Conservation (phyloP, 2,797 vertebrate species). For the Schizothorax lantsangensis region DNA sequence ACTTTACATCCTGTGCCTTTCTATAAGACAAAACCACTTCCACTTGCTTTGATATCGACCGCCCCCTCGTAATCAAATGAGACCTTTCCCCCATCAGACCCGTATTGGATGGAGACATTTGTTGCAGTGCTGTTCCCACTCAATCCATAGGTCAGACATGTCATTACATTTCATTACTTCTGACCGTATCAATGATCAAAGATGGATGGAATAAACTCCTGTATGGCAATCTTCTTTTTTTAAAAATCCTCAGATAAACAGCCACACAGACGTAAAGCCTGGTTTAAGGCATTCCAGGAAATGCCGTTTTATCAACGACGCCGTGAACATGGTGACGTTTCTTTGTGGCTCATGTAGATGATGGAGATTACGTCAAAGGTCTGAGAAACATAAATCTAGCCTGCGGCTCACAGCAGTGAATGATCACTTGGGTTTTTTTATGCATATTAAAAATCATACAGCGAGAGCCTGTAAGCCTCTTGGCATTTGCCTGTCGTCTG, state of each 20-base stretch:
- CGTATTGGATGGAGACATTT: constrained; percentile 15
- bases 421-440: constrained; percentile 31
- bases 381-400: constrained; percentile 31
- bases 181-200: background rate
- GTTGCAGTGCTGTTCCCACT: constrained; percentile 4
- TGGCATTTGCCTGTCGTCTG: constrained; percentile 32
- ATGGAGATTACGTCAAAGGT: constrained; percentile 61
- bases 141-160: constrained; percentile 28
- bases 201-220: background rate
- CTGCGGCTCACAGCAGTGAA: constrained; percentile 31
- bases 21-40: constrained; percentile 19
- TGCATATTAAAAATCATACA: constrained; percentile 40
- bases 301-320: background rate
- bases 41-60: constrained; percentile 20
- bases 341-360: background rate
- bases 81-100: constrained; percentile 19
- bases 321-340: background rate
- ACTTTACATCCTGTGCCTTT: constrained; percentile 1
- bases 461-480: constrained; percentile 45
- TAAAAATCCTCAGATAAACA: background rate
- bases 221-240: background rate
- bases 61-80: constrained; percentile 17
- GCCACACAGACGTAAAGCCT: background rate
- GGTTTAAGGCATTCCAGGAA: background rate
- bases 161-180: constrained; percentile 15